Percentiles rank a stretch among this genome's conserved stretches.
Conservation (phyloP, 2,888 invertebrate genomes). For the Blera fallax region DNA sequence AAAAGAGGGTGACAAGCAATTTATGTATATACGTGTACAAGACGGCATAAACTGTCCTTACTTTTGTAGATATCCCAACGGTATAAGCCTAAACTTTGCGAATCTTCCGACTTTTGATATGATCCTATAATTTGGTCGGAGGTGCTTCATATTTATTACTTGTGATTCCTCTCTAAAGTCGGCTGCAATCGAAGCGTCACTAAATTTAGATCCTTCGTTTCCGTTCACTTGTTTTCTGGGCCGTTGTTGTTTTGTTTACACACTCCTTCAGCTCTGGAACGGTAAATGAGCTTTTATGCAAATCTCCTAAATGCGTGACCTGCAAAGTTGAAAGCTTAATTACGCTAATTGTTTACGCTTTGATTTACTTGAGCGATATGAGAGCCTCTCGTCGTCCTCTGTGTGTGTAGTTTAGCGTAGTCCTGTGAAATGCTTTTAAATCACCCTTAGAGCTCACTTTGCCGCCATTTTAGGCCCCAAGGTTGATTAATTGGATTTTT, state of each 20-base stretch:
- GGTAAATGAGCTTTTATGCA: conserved; percentile 48
- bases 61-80: conserved; percentile 54
- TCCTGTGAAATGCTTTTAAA: background rate
- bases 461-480: background rate
- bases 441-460: background rate
- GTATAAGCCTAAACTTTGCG: conserved; percentile 36
- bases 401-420: background rate
- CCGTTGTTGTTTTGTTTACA: conserved; percentile 15
- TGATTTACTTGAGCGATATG: conserved; percentile 48
- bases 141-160: conserved; percentile 40
- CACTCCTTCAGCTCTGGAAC: background rate
- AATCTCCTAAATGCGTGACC: conserved; percentile 66
- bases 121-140: conserved; percentile 42
- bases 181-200: conserved; percentile 8
- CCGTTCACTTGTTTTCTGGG: conserved; percentile 13
- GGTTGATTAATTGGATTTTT: conserved; percentile 47
- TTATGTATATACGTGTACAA: too few species aligned
- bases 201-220: conserved; percentile 25
- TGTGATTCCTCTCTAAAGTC: background rate
- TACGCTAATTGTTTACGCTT: conserved; percentile 63
- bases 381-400: background rate
- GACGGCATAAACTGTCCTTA: conserved; percentile 3
- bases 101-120: conserved; percentile 55
- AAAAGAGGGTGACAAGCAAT: background rate
- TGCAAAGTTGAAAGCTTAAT: conserved; percentile 56